Base-by-base conservation (phyloP, 2,888 invertebrate species). In the Eupithecia tripunctaria region DNA sequence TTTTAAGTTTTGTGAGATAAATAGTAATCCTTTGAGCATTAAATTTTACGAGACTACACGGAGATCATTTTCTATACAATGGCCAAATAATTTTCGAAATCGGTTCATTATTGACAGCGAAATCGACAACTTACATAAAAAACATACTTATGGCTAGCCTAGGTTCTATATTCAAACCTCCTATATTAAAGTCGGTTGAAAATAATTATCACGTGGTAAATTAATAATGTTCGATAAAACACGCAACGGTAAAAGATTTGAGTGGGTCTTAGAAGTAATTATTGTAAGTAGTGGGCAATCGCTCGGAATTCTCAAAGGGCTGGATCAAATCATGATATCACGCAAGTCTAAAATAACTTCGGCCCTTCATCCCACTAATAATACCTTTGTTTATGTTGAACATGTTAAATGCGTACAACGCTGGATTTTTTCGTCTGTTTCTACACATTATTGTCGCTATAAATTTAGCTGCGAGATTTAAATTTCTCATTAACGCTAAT, bases 381-480 rank as follows among this genome's bases (percentile, higher is more conserved):
- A 88, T 89, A 88, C 85, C 81, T 88, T 88, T 90, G 88, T 91
- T 89, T 90, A 89, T 84, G 83, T 86, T 86, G 85, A 83, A 81
- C 81, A 81, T 81, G 82, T 83, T 78, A 82, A 84, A 83, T 81
- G 79, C 79, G 82, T 76, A 77, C 78, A 76, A 80, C 80, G 84
- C 76, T 78, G 80, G 74, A 78, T 83, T 84, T 78, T 82, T 80
- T 82, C 81, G 71, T 78, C 56, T 74, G 78, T 78, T 67, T 77
- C 71, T 82, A 78, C 79, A 79, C 78, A 80, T 81, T 83, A 83
- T 80, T 82, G 82, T 80, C 80, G 73, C 70, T 70, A 78, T 84
- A 81, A 82, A 84, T 83, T 82, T 75, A 59, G 67, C 64, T 68
- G 68, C 56, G 73, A 71, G 70, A 75, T 80, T 76, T 65, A 72